Percentiles rank a stretch among this genome's conserved stretches.
phyloP scores from a whole-genome alignment of 2,113 vertebrate species.

The Stercorarius parasiticus region DNA sequence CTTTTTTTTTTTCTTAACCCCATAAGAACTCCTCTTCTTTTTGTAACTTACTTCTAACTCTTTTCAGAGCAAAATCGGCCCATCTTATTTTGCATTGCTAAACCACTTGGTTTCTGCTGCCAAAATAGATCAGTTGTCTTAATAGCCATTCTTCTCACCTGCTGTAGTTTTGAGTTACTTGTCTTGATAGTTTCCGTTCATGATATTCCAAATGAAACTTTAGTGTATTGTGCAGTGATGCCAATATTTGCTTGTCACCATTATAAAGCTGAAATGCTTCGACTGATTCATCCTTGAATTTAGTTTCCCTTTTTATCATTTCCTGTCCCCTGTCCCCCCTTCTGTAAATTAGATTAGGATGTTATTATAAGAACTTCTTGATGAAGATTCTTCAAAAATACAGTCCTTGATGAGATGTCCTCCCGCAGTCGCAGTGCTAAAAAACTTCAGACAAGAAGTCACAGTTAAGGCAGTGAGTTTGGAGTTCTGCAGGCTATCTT shows the following conservation, averaged over 20 bases:
- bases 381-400: not conserved
- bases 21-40: not conserved
- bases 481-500: not conserved
- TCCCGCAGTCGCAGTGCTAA: not conserved
- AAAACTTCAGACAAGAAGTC: not conserved
- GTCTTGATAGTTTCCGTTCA: not conserved
- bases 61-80: not conserved
- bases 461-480: not conserved
- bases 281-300: not conserved
- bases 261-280: not conserved
- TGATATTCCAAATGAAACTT: not conserved
- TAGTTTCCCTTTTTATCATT: not conserved
- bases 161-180: not conserved
- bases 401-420: not conserved
- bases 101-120: not conserved
- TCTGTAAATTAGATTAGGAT: not conserved
- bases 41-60: not conserved
- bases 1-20: not conserved
- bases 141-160: not conserved
- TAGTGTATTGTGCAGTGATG: not conserved
- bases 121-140: not conserved
- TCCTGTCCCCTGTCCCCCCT: accelerated
- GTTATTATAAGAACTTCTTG: not conserved
- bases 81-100: not conserved
- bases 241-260: not conserved